Evolutionary conservation across 2,888 invertebrate genomes (phyloP), one percentile per base, ranked within the genome.

Genomic region (Noctua fimbriata): DNA sequence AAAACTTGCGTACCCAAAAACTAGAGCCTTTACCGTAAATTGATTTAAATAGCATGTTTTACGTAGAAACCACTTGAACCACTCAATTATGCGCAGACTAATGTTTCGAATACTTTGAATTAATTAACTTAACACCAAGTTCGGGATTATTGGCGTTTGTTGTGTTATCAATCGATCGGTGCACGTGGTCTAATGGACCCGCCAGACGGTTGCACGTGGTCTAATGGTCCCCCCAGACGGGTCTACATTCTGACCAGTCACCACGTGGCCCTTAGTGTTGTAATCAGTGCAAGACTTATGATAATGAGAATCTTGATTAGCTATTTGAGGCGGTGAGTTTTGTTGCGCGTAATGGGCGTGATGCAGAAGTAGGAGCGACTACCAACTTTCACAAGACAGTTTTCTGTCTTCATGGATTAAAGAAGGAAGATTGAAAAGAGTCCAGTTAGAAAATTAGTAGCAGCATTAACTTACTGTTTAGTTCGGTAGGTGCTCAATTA

Each of bases 51-150:
- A 65, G 70, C 58, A 49, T 52, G 69, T 70, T 77, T 65, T n/a
- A 28, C 41, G 58, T 69, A 65, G 28, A 55, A 85, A 86, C 72
- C 67, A 44, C 60, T 77, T 52, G 58, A 28, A 82, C 85, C 79
- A 85, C 70, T 85, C 67, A 73, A 83, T 86, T 86, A 79, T 86
- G 69, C 65, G 41, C 41, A 60, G 78, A 75, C 66, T 78, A 86
- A 83, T 83, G 69, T 83, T 86, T 70, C 44, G 32, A 83, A 81
- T 83, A 86, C 69, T 83, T 81, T 66, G 76, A 65, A 83, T 76
- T 86, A 86, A 86, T 86, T 80, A 86, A 66, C 55, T 69, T 78
- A 69, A 76, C 81, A 73, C 79, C 69, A 65, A 67, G 74, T 73
- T 73, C 14, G 65, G 67, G 74, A 41, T 77, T 67, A 79, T 73